Percentiles rank a stretch among this genome's conserved stretches.
These are phyloP conservation scores for Ceratina australensis DNA, from an alignment of 1,140 invertebrate species.

Conservation along the genomic window DNA sequence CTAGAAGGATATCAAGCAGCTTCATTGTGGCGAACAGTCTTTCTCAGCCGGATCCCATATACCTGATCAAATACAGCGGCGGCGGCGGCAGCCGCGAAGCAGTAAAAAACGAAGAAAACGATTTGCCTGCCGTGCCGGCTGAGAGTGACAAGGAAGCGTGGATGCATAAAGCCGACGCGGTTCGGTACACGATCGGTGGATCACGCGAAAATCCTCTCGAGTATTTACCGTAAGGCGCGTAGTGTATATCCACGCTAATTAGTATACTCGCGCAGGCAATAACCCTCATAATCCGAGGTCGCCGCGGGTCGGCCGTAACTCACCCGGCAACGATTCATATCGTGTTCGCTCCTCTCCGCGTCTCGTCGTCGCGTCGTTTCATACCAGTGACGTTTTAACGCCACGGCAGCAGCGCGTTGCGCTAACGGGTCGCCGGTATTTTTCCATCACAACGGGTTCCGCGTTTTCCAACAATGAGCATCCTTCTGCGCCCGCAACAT, in stretches of 20 bases:
- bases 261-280: conserved; percentile 62
- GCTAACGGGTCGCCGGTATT: conserved; percentile 57
- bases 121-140: conserved; percentile 26
- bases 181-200: conserved; percentile 39
- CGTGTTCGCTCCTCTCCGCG: conserved; percentile 29
- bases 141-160: conserved; percentile 10
- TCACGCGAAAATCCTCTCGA: conserved; percentile 57
- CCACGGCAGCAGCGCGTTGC: neutral
- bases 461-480: conserved; percentile 62
- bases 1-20: neutral
- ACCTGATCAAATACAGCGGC: too few relatives aligned
- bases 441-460: conserved; percentile 39
- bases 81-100: too few relatives aligned
- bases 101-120: conserved; percentile 12
- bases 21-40: conserved; percentile 13
- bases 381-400: conserved; percentile 32
- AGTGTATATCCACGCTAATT: conserved; percentile 65
- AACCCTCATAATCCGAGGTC: conserved; percentile 67
- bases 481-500: neutral
- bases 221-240: conserved; percentile 55
- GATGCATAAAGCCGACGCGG: conserved; percentile 3
- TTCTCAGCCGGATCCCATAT: conserved; percentile 14
- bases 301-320: conserved; percentile 60
- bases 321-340: conserved; percentile 63
- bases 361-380: neutral